These are phyloP conservation scores for Hesperia comma DNA, from an alignment of 2,888 invertebrate genomes.

Conservation along the genomic window DNA sequence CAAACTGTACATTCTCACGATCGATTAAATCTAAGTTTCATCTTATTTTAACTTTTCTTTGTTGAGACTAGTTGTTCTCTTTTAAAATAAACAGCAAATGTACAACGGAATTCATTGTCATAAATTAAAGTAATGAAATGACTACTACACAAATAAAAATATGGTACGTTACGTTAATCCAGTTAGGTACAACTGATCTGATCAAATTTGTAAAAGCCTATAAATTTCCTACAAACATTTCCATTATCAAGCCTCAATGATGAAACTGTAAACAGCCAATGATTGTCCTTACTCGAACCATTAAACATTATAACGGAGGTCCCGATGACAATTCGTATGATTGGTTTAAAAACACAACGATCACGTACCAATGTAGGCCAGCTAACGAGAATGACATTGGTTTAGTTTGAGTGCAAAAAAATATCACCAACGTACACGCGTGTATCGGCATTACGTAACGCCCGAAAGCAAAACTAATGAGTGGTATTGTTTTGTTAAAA, in stretches of 20 bases:
- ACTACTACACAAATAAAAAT: too few species aligned
- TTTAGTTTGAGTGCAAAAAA: constrained; percentile 22
- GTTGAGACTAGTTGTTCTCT: too few species aligned
- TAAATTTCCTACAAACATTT: background rate
- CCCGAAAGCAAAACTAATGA: constrained; percentile 21
- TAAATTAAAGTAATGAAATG: too few species aligned
- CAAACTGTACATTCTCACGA: constrained; percentile 28
- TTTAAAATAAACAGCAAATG: too few species aligned
- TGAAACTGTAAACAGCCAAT: constrained; percentile 6
- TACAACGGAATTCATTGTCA: too few species aligned
- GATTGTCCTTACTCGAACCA: constrained; percentile 12
- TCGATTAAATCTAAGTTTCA: constrained; percentile 13
- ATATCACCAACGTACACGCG: background rate
- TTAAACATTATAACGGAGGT: constrained; percentile 13
- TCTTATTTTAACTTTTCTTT: background rate
- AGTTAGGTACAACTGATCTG: background rate
- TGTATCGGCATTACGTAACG: constrained; percentile 29
- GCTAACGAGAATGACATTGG: constrained; percentile 35
- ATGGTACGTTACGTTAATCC: background rate
- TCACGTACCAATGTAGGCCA: constrained; percentile 26
- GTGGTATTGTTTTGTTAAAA: constrained; percentile 9
- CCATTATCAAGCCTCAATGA: constrained; percentile 4
- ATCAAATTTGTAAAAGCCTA: background rate
- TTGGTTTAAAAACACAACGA: constrained; percentile 24
- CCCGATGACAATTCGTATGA: constrained; percentile 24